phyloP scores from a whole-genome alignment of 2,113 vertebrate genomes.

The Sterrhoptilus dennistouni region DNA sequence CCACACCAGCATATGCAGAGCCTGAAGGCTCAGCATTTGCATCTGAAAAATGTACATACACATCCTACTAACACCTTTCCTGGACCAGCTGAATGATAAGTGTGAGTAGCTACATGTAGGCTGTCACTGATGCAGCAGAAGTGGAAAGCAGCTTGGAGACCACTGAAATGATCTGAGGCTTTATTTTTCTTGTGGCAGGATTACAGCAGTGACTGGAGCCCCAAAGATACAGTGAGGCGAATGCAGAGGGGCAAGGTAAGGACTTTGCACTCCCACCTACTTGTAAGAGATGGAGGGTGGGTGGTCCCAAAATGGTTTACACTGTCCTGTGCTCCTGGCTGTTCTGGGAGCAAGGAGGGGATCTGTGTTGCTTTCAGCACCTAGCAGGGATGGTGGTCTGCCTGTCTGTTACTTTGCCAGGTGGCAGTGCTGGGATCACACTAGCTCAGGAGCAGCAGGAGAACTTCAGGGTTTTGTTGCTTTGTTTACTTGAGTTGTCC shows the following conservation, averaged over 20 bases:
- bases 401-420: neutral
- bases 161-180: neutral
- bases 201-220: conserved; percentile 86
- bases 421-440: neutral
- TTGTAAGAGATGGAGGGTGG: neutral
- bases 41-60: neutral
- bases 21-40: neutral
- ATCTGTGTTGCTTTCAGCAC: neutral
- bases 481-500: neutral
- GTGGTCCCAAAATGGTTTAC: neutral
- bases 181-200: conserved; percentile 78
- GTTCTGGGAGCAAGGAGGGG: neutral
- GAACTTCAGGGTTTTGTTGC: neutral
- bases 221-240: conserved; percentile 83
- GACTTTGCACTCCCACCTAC: neutral
- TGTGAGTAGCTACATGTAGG: neutral
- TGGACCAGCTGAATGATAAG: neutral
- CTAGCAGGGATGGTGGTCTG: neutral
- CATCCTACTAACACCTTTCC: neutral
- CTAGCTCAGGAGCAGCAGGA: neutral
- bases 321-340: neutral
- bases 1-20: neutral
- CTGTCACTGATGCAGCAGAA: neutral
- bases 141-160: neutral
- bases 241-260: conserved; percentile 91